phyloP scores from a whole-genome alignment of 2,113 vertebrate genomes.

The Pyrgilauda ruficollis region DNA sequence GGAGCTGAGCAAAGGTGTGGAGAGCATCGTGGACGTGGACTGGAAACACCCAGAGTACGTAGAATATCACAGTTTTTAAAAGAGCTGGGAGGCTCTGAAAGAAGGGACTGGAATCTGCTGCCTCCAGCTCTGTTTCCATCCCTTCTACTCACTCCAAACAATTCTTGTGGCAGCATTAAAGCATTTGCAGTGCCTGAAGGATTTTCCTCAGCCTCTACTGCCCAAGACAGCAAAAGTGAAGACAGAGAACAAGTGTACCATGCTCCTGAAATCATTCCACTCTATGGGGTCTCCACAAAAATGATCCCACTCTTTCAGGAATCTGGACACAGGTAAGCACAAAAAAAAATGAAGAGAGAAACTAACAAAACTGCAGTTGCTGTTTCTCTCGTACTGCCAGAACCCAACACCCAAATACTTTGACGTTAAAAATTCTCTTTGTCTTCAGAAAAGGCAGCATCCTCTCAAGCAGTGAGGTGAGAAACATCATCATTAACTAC shows the following conservation, averaged over 20 bases:
- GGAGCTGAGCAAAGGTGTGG: slow-evolving; percentile 93
- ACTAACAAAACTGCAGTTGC: not conserved
- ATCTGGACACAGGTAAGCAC: slow-evolving; percentile 84
- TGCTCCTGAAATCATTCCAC: slow-evolving; percentile 86
- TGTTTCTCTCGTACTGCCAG: not conserved
- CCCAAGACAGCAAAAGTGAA: slow-evolving; percentile 55
- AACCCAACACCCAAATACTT: not conserved
- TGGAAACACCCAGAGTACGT: slow-evolving; percentile 90
- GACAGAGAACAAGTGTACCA: slow-evolving; percentile 77
- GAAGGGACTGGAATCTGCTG: not conserved
- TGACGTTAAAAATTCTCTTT: not conserved
- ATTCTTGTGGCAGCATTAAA: slow-evolving; percentile 77
- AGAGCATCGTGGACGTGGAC: slow-evolving; percentile 93
- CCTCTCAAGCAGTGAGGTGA: slow-evolving; percentile 84
- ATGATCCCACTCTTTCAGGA: slow-evolving; percentile 88
- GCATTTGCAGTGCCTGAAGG: slow-evolving; percentile 78
- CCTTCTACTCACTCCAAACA: not conserved
- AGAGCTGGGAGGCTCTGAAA: not conserved
- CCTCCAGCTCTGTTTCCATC: not conserved
- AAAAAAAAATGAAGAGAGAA: not conserved
- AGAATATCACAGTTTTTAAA: not conserved
- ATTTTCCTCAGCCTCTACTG: slow-evolving; percentile 60
- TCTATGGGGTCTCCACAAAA: slow-evolving; percentile 85
- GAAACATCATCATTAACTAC: slow-evolving; percentile 82
- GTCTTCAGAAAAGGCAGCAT: slow-evolving; percentile 83